These are phyloP conservation scores for Mylabris phalerata DNA, from an alignment of 1,140 invertebrate genomes.

Conservation along the genomic window DNA sequence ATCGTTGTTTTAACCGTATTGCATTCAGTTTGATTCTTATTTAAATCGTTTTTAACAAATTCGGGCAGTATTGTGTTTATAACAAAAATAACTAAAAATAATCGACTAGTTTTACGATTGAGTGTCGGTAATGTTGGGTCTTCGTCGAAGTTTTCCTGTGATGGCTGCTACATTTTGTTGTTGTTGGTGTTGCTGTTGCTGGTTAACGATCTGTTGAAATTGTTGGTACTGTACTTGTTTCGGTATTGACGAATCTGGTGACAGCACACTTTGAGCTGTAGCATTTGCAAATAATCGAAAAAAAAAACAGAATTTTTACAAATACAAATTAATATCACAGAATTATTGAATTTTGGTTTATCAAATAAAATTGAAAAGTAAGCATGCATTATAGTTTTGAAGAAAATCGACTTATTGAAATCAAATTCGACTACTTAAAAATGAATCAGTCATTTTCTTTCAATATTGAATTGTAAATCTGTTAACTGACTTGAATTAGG, in stretches of 20 bases:
- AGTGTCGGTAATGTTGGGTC: slow-evolving; percentile 18
- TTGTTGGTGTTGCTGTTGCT: slow-evolving; percentile 14
- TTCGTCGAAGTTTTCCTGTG: slow-evolving; percentile 17
- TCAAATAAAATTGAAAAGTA: not conserved
- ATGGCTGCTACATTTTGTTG: slow-evolving; percentile 14
- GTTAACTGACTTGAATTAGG: slow-evolving; percentile 52
- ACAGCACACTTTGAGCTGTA: slow-evolving; percentile 7
- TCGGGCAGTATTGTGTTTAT: not conserved
- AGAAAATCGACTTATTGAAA: slow-evolving; percentile 6
- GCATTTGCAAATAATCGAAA: slow-evolving; percentile 7
- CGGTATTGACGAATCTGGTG: slow-evolving; percentile 14
- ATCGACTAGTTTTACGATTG: slow-evolving; percentile 18
- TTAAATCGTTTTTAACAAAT: slow-evolving; percentile 4
- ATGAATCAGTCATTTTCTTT: slow-evolving; percentile 25
- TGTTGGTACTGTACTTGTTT: slow-evolving; percentile 22
- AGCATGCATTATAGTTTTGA: slow-evolving; percentile 19
- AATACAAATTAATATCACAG: slow-evolving; percentile 6
- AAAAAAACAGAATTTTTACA: slow-evolving; percentile 11
- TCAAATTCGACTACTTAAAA: slow-evolving; percentile 9
- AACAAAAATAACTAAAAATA: not conserved
- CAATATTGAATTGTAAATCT: slow-evolving; percentile 34
- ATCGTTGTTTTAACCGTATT: too few species aligned
- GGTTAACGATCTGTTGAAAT: slow-evolving; percentile 1
- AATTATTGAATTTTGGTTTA: not conserved
- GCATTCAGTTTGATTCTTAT: slow-evolving; percentile 13